Evolutionary conservation across 2,888 invertebrate species (phyloP).

Genomic region (Acanthopleura granulata): DNA sequence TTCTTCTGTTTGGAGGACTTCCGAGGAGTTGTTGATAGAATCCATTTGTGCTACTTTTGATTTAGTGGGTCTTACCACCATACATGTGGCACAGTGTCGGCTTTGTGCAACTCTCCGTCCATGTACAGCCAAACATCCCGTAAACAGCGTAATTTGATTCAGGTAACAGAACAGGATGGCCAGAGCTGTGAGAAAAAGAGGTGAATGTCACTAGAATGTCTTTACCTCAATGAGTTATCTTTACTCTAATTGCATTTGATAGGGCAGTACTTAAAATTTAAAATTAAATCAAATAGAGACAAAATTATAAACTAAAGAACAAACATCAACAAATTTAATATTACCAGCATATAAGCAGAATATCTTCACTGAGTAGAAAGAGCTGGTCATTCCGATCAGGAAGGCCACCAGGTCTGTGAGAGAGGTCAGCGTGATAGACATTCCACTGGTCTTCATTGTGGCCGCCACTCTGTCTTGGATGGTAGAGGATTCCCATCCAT

Average conservation of each 20-base stretch:
- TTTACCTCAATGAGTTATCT: no score
- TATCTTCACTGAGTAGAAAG: conserved; percentile 45
- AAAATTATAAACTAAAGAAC: no score
- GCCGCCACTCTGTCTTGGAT: conserved; percentile 36
- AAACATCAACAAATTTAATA: not conserved
- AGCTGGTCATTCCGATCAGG: conserved; percentile 37
- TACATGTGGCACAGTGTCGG: conserved; percentile 44
- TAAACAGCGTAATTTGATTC: conserved; percentile 56
- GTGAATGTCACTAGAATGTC: no score
- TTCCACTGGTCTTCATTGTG: conserved; percentile 44
- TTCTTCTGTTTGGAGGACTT: no score
- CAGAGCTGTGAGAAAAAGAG: conserved; percentile 39
- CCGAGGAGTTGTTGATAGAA: no score
- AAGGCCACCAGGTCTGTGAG: conserved; percentile 50
- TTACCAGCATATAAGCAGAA: conserved; percentile 52
- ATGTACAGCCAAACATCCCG: conserved; percentile 55
- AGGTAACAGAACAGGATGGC: conserved; percentile 59
- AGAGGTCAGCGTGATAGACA: conserved; percentile 53
- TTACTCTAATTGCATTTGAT: no score
- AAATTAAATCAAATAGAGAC: no score
- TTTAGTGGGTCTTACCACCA: no score
- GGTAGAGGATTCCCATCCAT: conserved; percentile 20
- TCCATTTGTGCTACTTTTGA: conserved; percentile 30
- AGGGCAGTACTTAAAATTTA: no score
- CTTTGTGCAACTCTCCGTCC: conserved; percentile 42